phyloP scores from a whole-genome alignment of 37 sponge, comb jelly and placozoan species.

The Agelas oroides region DNA sequence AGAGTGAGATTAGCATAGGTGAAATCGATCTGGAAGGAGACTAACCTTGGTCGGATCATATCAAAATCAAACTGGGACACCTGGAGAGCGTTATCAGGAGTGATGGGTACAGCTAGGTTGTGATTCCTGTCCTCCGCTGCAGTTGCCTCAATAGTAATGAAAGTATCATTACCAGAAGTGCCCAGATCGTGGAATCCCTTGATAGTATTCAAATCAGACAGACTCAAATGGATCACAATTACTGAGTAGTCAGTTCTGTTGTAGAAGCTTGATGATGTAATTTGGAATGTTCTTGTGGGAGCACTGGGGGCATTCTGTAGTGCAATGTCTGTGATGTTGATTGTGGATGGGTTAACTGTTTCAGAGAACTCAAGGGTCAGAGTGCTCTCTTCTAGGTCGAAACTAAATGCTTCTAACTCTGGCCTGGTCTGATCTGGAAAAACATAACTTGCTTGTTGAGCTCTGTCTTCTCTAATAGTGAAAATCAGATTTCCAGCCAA shows the following conservation, averaged over 20 bases:
- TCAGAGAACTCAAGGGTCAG: slow-evolving; percentile 84
- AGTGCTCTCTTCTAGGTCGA: slow-evolving; percentile 64
- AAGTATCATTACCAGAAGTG: slow-evolving; percentile 73
- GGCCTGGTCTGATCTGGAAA: slow-evolving; percentile 75
- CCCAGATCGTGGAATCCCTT: slow-evolving; percentile 70
- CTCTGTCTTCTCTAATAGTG: slow-evolving; percentile 23
- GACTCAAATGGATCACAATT: slow-evolving; percentile 51
- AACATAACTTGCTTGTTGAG: slow-evolving; percentile 54
- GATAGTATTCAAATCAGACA: slow-evolving; percentile 81
- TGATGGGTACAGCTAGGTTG: slow-evolving; percentile 62
- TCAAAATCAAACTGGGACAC: slow-evolving; percentile 56
- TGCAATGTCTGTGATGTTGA: slow-evolving; percentile 82
- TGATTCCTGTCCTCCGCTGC: slow-evolving; percentile 79
- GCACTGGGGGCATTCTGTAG: slow-evolving; percentile 67
- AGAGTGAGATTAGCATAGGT: slow-evolving; percentile 70
- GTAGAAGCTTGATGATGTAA: slow-evolving; percentile 66
- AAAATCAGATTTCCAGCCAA: slow-evolving; percentile 68
- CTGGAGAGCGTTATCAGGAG: slow-evolving; percentile 39
- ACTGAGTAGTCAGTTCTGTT: slow-evolving; percentile 63
- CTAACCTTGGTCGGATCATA: slow-evolving; percentile 63
- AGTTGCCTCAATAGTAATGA: slow-evolving; percentile 45
- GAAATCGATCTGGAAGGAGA: slow-evolving; percentile 76
- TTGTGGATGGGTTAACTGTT: slow-evolving; percentile 71
- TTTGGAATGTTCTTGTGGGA: slow-evolving; percentile 23
- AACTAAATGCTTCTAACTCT: slow-evolving; percentile 43